phyloP scores from a whole-genome alignment of 2,888 invertebrate genomes.

The Watsonalla binaria region DNA sequence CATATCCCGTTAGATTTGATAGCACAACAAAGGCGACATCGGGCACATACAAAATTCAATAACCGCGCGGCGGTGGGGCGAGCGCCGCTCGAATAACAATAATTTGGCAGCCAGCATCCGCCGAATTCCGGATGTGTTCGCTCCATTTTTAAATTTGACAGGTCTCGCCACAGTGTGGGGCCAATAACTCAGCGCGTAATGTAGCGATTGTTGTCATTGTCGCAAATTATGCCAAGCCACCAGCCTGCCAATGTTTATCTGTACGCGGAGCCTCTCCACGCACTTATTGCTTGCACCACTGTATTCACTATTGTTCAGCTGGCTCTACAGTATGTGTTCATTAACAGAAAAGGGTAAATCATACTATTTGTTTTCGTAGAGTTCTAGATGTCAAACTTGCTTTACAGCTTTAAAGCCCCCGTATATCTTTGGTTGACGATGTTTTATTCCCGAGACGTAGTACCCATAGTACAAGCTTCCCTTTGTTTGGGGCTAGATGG shows the following conservation, averaged over 20 bases:
- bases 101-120: conserved; percentile 72
- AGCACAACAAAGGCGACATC: conserved; percentile 51
- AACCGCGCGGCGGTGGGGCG: conserved; percentile 52
- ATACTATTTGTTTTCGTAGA: neutral
- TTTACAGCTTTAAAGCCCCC: no score
- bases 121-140: conserved; percentile 70
- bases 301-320: conserved; percentile 19
- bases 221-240: conserved; percentile 69
- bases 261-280: conserved; percentile 46
- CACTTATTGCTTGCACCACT: conserved; percentile 50
- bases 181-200: conserved; percentile 67
- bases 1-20: conserved; percentile 44
- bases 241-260: conserved; percentile 68
- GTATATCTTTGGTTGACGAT: no score
- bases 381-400: no score
- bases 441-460: no score
- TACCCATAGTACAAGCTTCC: no score
- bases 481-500: no score
- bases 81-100: conserved; percentile 69
- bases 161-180: conserved; percentile 45
- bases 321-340: neutral
- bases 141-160: conserved; percentile 77
- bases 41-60: conserved; percentile 68
- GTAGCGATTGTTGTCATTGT: conserved; percentile 74
- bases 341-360: conserved; percentile 5